These are phyloP conservation scores for Campopleginae sp. DNA, from an alignment of 2,888 invertebrate species.

Conservation along the genomic window DNA sequence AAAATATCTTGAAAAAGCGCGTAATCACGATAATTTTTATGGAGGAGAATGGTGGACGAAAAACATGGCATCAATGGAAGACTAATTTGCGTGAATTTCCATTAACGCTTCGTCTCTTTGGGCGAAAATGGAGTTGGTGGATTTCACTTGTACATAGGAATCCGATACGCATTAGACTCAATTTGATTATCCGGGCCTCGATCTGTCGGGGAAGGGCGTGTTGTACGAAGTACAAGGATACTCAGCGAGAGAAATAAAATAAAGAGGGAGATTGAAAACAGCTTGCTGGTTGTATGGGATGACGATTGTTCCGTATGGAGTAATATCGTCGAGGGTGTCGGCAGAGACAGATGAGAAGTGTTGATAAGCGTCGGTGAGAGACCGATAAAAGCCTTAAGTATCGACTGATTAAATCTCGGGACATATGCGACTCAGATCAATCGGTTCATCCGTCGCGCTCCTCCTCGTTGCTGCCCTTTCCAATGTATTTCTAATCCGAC, in stretches of 20 bases:
- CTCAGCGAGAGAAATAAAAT: slow-evolving; percentile 51
- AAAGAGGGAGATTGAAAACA: slow-evolving; percentile 48
- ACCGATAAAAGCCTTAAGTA: slow-evolving; percentile 80
- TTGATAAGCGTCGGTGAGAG: slow-evolving; percentile 69
- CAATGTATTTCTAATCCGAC: slow-evolving; percentile 41
- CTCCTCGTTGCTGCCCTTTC: slow-evolving; percentile 51
- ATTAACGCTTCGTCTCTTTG: slow-evolving; percentile 71
- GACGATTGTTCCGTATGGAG: slow-evolving; percentile 22
- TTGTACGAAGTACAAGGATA: slow-evolving; percentile 51
- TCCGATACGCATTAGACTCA: slow-evolving; percentile 80
- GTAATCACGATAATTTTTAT: neutral
- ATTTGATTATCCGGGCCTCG: slow-evolving; percentile 79
- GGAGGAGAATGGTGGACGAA: neutral
- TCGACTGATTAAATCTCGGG: slow-evolving; percentile 83
- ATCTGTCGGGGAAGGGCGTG: slow-evolving; percentile 56
- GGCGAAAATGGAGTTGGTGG: slow-evolving; percentile 76
- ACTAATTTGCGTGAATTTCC: slow-evolving; percentile 78
- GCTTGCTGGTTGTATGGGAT: slow-evolving; percentile 54
- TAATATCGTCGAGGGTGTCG: slow-evolving; percentile 59
- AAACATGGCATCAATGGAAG: slow-evolving; percentile 42
- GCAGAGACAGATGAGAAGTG: slow-evolving; percentile 62
- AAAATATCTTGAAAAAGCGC: neutral
- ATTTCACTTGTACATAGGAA: slow-evolving; percentile 76
- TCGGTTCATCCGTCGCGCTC: slow-evolving; percentile 69
- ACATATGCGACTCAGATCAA: slow-evolving; percentile 83